These are phyloP conservation scores for Caenorhabditis sp. DNA, from an alignment of 2,888 invertebrate genomes.

Conservation along the genomic window DNA sequence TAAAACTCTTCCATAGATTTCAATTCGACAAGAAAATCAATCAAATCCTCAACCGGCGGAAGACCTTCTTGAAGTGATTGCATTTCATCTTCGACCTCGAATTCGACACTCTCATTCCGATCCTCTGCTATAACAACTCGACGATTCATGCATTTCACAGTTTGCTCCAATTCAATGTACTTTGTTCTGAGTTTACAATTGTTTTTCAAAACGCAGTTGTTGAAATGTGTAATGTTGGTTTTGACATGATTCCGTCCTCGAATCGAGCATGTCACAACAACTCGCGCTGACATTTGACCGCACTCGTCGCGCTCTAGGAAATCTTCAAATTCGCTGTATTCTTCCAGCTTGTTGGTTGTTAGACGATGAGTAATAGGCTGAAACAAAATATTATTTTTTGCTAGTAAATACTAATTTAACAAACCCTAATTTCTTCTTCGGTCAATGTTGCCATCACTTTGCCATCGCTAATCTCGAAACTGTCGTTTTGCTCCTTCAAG, in stretches of 20 bases:
- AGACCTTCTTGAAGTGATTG: constrained; percentile 10
- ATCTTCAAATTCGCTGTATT: constrained; percentile 29
- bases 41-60: constrained; percentile 22
- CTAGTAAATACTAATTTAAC: background rate
- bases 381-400: background rate
- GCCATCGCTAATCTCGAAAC: constrained; percentile 20
- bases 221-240: constrained; percentile 18
- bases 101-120: constrained; percentile 13
- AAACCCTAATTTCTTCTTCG: background rate
- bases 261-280: constrained; percentile 13
- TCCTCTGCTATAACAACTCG: constrained; percentile 26
- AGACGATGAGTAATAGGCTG: constrained; percentile 11
- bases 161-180: constrained; percentile 36
- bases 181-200: constrained; percentile 4
- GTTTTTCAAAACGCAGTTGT: constrained; percentile 9
- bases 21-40: constrained; percentile 6
- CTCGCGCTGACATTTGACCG: constrained; percentile 17
- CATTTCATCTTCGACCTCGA: constrained; percentile 29
- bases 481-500: constrained; percentile 17
- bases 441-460: constrained; percentile 15
- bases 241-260: constrained; percentile 22
- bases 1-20: background rate
- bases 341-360: constrained; percentile 12
- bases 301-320: constrained; percentile 13
- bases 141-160: constrained; percentile 30